Conservation (phyloP, 2,113 vertebrate genomes). For the Rhipidura dahli region DNA sequence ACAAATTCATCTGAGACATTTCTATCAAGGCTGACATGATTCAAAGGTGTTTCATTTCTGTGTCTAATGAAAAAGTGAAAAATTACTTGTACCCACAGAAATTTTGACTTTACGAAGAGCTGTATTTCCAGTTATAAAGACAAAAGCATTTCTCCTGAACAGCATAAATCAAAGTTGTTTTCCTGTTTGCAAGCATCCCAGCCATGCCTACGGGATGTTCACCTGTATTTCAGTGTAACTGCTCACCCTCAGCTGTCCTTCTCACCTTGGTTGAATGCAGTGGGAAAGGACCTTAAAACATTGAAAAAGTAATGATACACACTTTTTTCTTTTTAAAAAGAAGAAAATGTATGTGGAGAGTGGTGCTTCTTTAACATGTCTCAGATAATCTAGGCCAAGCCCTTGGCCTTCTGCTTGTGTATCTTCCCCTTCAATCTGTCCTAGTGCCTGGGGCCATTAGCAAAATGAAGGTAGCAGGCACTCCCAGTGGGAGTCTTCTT, state of each 20-base stretch:
- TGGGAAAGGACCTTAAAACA: background rate
- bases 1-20: background rate
- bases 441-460: background rate
- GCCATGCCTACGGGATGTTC: background rate
- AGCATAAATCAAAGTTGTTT: slow-evolving; percentile 27
- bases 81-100: background rate
- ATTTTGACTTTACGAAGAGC: background rate
- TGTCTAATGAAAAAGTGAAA: slow-evolving; percentile 50
- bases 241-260: background rate
- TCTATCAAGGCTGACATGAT: background rate
- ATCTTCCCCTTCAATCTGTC: background rate
- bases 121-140: background rate
- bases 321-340: background rate
- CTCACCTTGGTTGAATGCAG: background rate
- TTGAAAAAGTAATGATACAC: background rate
- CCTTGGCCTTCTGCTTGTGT: background rate
- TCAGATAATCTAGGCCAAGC: background rate
- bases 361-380: background rate
- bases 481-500: background rate
- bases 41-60: slow-evolving; percentile 11
- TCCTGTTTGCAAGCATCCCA: background rate
- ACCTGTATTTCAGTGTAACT: background rate
- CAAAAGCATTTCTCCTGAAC: background rate
- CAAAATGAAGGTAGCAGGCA: background rate
- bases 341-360: background rate